These are phyloP conservation scores for Cassiopea andromeda DNA, from an alignment of 30 jellyfish, hydroid and myxozoan species.

Conservation along the genomic window DNA sequence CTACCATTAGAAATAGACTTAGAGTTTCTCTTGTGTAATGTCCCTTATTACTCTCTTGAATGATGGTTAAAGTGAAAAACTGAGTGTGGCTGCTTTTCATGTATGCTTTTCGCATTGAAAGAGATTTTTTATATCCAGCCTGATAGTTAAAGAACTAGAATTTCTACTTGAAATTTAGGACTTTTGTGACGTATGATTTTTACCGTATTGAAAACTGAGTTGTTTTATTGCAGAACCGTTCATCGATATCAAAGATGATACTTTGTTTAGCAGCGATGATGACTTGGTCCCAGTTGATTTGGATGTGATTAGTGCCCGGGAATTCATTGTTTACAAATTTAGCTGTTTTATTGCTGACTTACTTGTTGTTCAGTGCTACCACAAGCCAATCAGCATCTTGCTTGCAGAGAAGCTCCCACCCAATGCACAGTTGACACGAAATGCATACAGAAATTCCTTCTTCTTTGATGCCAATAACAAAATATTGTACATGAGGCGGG, in stretches of 20 bases:
- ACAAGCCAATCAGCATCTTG: constrained; percentile 81
- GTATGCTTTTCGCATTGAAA: background rate
- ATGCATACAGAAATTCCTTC: constrained; percentile 92
- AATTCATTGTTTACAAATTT: constrained; percentile 89
- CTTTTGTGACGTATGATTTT: background rate
- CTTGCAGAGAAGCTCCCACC: constrained; percentile 96
- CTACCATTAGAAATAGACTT: no score
- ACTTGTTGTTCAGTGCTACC: constrained; percentile 90
- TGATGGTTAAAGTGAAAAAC: no score
- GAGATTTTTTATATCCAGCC: no score
- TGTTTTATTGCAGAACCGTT: constrained; percentile 30
- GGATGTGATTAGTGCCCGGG: constrained; percentile 87
- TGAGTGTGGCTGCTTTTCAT: background rate
- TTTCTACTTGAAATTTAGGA: no score
- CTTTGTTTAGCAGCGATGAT: constrained; percentile 80
- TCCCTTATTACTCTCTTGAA: no score
- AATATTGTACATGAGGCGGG: constrained; percentile 84
- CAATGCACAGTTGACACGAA: constrained; percentile 60
- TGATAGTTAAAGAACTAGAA: no score
- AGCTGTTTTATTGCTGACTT: constrained; percentile 89
- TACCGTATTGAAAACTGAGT: background rate
- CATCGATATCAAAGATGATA: constrained; percentile 78
- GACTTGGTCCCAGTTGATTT: constrained; percentile 93
- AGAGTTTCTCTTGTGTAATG: no score
- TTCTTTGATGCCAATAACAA: constrained; percentile 91